Evolutionary conservation across 2,888 invertebrate genomes (phyloP).

Genomic region (Alentia gelatinosa): DNA sequence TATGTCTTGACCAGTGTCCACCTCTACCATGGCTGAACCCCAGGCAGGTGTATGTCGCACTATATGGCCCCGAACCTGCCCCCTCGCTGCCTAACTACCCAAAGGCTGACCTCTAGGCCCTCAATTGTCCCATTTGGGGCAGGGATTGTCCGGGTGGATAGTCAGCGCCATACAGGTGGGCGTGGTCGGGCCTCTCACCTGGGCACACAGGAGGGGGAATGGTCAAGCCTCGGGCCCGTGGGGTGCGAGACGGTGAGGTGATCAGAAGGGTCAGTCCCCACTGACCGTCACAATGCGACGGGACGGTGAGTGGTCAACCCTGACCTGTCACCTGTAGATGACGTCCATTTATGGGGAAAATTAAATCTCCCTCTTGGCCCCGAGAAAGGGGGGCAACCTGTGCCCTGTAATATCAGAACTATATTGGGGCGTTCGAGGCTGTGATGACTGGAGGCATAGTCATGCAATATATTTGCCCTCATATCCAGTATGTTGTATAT

Average conservation of each 20-base stretch:
- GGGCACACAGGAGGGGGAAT: not conserved
- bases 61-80: not conserved
- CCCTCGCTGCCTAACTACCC: not conserved
- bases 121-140: not conserved
- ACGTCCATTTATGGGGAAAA: not conserved
- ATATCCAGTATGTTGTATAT: not conserved
- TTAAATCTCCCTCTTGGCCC: not conserved
- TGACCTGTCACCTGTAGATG: not conserved
- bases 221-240: not conserved
- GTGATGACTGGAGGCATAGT: not conserved
- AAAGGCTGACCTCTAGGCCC: not conserved
- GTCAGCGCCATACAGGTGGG: slow-evolving; percentile 3
- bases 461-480: not conserved
- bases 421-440: not conserved
- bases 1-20: not conserved
- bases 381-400: no score
- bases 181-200: slow-evolving; percentile 1
- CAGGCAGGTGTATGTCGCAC: not conserved
- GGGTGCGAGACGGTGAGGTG: not conserved
- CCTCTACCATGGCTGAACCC: not conserved
- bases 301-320: not conserved
- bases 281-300: not conserved
- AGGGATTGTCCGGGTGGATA: not conserved
- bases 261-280: not conserved
- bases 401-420: not conserved